Evolutionary conservation across 2,888 invertebrate species (phyloP).

Genomic region (Blera fallax): DNA sequence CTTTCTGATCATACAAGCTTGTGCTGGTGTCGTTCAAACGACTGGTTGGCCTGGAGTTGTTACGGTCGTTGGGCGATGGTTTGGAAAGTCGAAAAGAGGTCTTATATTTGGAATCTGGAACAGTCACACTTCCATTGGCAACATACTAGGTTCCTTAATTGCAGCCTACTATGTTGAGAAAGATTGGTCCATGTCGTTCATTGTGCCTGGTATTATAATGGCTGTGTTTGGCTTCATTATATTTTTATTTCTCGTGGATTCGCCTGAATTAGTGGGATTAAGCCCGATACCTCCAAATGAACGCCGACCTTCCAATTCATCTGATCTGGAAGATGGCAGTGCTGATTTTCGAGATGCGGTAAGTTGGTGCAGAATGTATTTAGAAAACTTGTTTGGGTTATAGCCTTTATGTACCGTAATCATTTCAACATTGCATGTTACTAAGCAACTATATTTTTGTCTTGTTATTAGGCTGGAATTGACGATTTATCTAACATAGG

Average conservation of each 20-base stretch:
- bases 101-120: slow-evolving; percentile 98
- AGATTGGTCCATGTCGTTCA: slow-evolving; percentile 96
- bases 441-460: slow-evolving; percentile 12
- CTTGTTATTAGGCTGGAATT: slow-evolving; percentile 59
- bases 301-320: slow-evolving; percentile 74
- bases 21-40: slow-evolving; percentile 94
- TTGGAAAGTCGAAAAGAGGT: slow-evolving; percentile 94
- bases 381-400: background rate
- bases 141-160: slow-evolving; percentile 94
- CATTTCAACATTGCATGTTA: slow-evolving; percentile 6
- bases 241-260: slow-evolving; percentile 93
- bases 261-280: slow-evolving; percentile 88
- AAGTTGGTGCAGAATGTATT: slow-evolving; percentile 65
- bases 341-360: slow-evolving; percentile 81
- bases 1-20: slow-evolving; percentile 92
- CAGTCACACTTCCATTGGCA: slow-evolving; percentile 97
- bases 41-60: slow-evolving; percentile 98
- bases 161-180: slow-evolving; percentile 92
- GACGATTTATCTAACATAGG: slow-evolving; percentile 63
- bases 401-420: background rate
- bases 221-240: slow-evolving; percentile 87
- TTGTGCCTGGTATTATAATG: slow-evolving; percentile 94
- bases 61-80: slow-evolving; percentile 96
- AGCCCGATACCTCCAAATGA: slow-evolving; percentile 71
- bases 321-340: slow-evolving; percentile 81